phyloP scores from a whole-genome alignment of 1,140 invertebrate species.

The Belonocnema kinseyi region DNA sequence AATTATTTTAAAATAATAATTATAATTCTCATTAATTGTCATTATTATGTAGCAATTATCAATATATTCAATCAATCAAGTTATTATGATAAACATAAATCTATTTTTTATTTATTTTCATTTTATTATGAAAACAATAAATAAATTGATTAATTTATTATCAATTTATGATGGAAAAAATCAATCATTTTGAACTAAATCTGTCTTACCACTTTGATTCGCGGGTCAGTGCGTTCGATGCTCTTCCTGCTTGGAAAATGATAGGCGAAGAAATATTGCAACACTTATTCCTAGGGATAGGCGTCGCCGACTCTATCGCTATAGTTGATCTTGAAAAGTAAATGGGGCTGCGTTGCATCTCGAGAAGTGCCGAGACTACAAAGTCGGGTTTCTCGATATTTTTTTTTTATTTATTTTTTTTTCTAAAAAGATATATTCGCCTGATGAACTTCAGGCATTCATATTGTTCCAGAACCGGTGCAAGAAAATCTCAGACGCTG shows the following conservation, averaged over 20 bases:
- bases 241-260: neutral
- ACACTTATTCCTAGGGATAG: neutral
- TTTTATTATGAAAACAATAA: too few species aligned
- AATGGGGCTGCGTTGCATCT: neutral
- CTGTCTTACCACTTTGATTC: neutral
- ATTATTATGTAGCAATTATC: too few species aligned
- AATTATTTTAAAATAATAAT: too few species aligned
- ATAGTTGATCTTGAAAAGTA: neutral
- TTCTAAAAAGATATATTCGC: conserved; percentile 5
- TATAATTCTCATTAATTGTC: too few species aligned
- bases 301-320: conserved; percentile 10
- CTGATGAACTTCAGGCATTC: conserved; percentile 36
- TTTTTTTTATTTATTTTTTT: neutral
- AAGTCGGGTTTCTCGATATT: conserved; percentile 32
- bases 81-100: too few species aligned
- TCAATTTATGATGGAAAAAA: too few species aligned
- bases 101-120: too few species aligned
- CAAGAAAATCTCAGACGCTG: conserved; percentile 61
- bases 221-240: neutral
- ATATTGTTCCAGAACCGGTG: conserved; percentile 52
- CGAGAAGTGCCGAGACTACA: neutral
- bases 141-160: too few species aligned
- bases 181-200: neutral
- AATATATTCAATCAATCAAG: too few species aligned
- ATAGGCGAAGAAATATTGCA: neutral